Evolutionary conservation across 2,113 vertebrate genomes (phyloP).

Genomic region (Myrmecobius fasciatus): DNA sequence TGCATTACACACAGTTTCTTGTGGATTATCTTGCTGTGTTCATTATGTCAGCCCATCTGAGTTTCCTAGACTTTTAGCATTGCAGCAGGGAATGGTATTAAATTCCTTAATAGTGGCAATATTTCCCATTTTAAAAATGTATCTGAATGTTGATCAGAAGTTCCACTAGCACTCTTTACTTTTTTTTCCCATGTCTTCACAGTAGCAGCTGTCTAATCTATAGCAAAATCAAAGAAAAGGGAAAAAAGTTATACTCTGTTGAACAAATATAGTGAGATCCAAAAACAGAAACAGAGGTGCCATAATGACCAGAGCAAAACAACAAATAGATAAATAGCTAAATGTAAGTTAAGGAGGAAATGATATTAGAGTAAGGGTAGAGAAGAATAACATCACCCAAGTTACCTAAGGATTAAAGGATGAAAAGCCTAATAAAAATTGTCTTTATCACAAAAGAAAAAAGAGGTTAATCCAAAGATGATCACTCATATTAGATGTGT

Average conservation of each 20-base stretch:
- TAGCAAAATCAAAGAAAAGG: constrained; percentile 42
- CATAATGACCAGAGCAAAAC: constrained; percentile 35
- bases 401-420: constrained; percentile 59
- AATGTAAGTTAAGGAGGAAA: constrained; percentile 67
- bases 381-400: constrained; percentile 60
- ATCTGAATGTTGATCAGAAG: constrained; percentile 40
- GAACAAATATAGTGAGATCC: constrained; percentile 26
- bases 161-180: constrained; percentile 37
- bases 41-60: constrained; percentile 42
- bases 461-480: constrained; percentile 72
- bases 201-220: not conserved
- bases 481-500: constrained; percentile 74
- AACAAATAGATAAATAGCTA: constrained; percentile 15
- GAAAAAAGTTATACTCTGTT: constrained; percentile 18
- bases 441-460: constrained; percentile 67
- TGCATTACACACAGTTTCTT: constrained; percentile 51
- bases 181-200: constrained; percentile 41
- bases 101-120: constrained; percentile 62
- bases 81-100: constrained; percentile 48
- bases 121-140: constrained; percentile 57
- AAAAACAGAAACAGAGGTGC: constrained; percentile 8
- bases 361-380: constrained; percentile 56
- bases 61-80: constrained; percentile 39
- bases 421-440: constrained; percentile 16
- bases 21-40: constrained; percentile 67